Evolutionary conservation across 2,797 vertebrate species (phyloP).

Genomic region (Enteromius unitaeniatus): DNA sequence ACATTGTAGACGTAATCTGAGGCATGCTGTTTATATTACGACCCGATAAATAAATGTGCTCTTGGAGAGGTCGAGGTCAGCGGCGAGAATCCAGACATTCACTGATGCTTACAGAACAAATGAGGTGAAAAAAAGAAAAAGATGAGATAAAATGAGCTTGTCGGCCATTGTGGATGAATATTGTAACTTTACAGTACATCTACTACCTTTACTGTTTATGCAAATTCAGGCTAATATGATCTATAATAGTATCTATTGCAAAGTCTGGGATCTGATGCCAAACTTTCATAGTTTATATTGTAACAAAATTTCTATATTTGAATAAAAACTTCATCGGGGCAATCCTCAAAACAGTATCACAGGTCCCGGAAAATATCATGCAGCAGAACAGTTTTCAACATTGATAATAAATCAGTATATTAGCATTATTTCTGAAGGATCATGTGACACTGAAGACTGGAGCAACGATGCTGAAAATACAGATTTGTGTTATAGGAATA

Average conservation of each 20-base stretch:
- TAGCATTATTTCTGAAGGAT: too few species aligned
- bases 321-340: background rate
- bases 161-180: background rate
- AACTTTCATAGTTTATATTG: too few species aligned
- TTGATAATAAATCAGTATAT: too few species aligned
- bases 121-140: background rate
- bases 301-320: background rate
- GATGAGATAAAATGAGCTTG: background rate
- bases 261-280: background rate
- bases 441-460: too few species aligned
- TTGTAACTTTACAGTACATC: background rate
- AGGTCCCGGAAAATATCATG: too few species aligned
- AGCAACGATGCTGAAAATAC: too few species aligned
- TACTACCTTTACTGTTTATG: background rate
- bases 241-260: background rate
- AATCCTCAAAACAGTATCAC: too few species aligned
- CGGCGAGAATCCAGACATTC: slow-evolving; percentile 17
- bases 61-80: slow-evolving; percentile 35
- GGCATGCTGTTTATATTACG: slow-evolving; percentile 76
- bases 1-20: slow-evolving; percentile 72
- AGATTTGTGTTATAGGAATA: too few species aligned
- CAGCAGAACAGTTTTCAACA: too few species aligned
- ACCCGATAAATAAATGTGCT: slow-evolving; percentile 71
- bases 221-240: background rate
- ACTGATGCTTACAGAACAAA: background rate